Base-by-base conservation (phyloP, 2,797 vertebrate species). In the Emydoidea blandingii region DNA sequence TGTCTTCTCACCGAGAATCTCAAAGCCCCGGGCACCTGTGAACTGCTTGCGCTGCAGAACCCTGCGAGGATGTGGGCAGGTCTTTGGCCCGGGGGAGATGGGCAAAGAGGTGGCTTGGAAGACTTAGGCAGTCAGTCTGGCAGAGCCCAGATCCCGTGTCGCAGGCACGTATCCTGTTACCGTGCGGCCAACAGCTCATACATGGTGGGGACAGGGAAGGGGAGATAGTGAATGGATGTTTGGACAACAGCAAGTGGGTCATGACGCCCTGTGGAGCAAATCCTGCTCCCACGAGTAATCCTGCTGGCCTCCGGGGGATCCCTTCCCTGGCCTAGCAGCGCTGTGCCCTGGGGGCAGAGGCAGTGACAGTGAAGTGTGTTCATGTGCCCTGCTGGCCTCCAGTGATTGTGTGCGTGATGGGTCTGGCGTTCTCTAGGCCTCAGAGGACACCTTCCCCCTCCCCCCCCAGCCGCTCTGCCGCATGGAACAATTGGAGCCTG, bases 1-100 rank as follows among this genome's bases (percentile, higher is more conserved):
- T 34, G 6, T 50, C 2, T 52, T 7, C 56, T 57, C 56, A 57
- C 27, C 5, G 56, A 57, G 4, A 49, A 19, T 37, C 56, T 57
- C 49, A 82, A 34, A 72, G 19, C 21, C 74, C 10, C 47, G 27
- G 79, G 12, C 79, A 79, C 56, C 6, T 8, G 12, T 59, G 74
- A 16, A 7, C 87, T 90, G 21, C 12, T 90, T 31, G 57, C 84
- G 78, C 57, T 83, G 8, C 41, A 16, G 82, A 37, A 25, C 59
- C 1, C 0, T 0, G 54, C n/a, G 10, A n/a, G 34, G 49, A 2
- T 0, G 3, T 0, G 0, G 37, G 15, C 78, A 87, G 86, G 9
- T 19, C 14, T 79, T 34, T 34, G 74, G 6, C 41, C 59, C 2
- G 31, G 80, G 54, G 47, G 23, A 12, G 0, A 3, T 1, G 12